Base-by-base conservation (phyloP, 2,888 invertebrate species). In the Brachypterus glaber region DNA sequence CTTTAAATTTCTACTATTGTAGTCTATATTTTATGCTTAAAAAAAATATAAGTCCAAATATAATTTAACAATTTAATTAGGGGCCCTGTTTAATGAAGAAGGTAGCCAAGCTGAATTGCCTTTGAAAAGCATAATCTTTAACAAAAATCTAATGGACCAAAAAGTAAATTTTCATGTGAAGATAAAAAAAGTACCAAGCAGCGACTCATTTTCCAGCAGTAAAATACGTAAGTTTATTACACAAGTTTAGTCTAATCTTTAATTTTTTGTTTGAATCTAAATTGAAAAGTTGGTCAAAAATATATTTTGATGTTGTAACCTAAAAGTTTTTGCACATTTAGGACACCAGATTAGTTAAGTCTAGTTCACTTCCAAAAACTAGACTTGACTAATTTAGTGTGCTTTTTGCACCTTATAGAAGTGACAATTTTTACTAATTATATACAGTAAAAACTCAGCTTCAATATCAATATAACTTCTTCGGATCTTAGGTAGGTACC, bases 51-150 rank as follows among this genome's bases (percentile, higher is more conserved):
- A 35, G 15, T 21, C 18, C 13, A 18, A 34, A 14, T 5, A 3
- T 16, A 17, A 38, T 35, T 38, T 12, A 18, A 13, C 3, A 30
- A 17, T 32, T 14, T 33, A 16, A 18, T 29, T 37, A 62, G 63
- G 55, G 17, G 55, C 53, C 11, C 45, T 63, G 16, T 56, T 61
- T 31, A 51, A 76, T 61, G 64, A 71, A 32, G 66, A 68, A 42
- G 69, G 68, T 33, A 66, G 69, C 36, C 64, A 74, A 40, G 69
- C 71, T 29, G 73, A 76, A 52, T 63, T 73, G n/a, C 76, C 76
- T 3, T 75, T 80, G 51, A 65, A 67, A 40, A 68, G 72, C 34
- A 77, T 77, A 13, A 59, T 78, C 15, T 60, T 67, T n/a, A 62
- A 67, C 36, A 58, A 68, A 35, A 60, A 71, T 34, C 60, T 63